Conservation (phyloP, 2,113 vertebrate genomes). For the Physeter macrocephalus region DNA sequence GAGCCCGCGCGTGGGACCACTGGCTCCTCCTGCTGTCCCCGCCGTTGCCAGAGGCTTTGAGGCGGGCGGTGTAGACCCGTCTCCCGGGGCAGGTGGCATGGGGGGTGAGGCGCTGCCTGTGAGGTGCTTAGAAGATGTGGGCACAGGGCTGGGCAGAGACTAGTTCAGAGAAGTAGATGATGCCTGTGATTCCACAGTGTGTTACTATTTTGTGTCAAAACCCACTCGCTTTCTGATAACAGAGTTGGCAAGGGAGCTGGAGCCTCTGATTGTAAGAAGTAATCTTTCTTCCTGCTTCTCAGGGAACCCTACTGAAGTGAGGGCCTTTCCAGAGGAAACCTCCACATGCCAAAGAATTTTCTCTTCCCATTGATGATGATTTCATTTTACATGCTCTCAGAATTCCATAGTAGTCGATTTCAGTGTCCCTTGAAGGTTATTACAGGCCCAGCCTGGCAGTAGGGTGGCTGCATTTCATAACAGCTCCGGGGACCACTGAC, state of each 20-base stretch:
- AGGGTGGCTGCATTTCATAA: fast-evolving
- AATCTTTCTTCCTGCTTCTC: neutral
- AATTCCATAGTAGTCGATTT: fast-evolving
- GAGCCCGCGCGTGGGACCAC: neutral
- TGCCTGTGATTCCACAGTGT: no score
- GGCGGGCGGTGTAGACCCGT: neutral
- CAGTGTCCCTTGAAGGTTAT: no score
- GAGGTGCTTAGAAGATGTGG: neutral
- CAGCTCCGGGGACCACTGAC: fast-evolving
- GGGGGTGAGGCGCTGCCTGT: neutral
- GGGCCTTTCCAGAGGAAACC: neutral
- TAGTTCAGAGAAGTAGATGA: fast-evolving
- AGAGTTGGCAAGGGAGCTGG: neutral
- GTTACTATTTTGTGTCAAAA: neutral
- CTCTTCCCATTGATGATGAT: fast-evolving
- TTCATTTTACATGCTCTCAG: fast-evolving
- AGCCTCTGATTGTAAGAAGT: neutral
- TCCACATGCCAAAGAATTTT: fast-evolving
- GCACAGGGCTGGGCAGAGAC: fast-evolving
- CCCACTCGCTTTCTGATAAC: neutral
- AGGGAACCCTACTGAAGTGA: neutral
- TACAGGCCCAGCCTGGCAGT: neutral
- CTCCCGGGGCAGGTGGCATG: fast-evolving
- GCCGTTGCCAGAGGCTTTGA: neutral
- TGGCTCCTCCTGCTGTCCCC: fast-evolving